These are phyloP conservation scores for Melanostigma gelatinosum DNA, from an alignment of 2,113 vertebrate species.

Conservation along the genomic window DNA sequence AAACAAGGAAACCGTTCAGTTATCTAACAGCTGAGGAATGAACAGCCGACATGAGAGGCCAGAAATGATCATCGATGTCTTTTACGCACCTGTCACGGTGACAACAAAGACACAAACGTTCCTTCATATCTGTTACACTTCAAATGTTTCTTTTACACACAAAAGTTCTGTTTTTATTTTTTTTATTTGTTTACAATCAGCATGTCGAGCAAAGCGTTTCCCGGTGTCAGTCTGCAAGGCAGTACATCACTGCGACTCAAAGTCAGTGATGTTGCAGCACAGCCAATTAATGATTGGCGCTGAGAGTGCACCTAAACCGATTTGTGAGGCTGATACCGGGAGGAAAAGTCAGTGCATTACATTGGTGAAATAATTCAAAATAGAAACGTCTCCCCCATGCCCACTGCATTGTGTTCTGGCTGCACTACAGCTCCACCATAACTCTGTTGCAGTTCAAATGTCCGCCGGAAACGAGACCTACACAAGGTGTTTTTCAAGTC, in stretches of 20 bases:
- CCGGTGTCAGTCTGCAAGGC: neutral
- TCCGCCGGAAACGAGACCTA: neutral
- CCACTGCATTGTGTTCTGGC: neutral
- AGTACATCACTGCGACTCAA: neutral
- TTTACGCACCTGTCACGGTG: neutral
- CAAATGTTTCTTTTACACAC: neutral
- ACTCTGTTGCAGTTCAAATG: neutral
- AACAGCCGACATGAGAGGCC: neutral
- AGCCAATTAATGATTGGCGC: neutral
- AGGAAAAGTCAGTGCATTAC: slow-evolving; percentile 7
- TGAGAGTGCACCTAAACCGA: neutral
- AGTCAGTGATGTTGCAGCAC: neutral
- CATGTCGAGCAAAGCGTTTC: neutral
- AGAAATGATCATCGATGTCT: slow-evolving; percentile 2
- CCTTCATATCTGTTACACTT: neutral
- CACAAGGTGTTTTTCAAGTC: neutral
- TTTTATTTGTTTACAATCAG: neutral
- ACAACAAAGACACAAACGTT: neutral
- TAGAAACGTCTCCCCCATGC: neutral
- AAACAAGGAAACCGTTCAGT: slow-evolving; percentile 29
- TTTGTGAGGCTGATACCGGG: slow-evolving; percentile 4
- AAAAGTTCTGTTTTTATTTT: neutral
- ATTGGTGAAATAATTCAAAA: slow-evolving; percentile 10
- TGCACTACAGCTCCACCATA: neutral
- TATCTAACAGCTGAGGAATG: slow-evolving; percentile 8